Evolutionary conservation across 2,888 invertebrate species (phyloP), one percentile per base, ranked within the genome.

Genomic region (Apantesis nais): DNA sequence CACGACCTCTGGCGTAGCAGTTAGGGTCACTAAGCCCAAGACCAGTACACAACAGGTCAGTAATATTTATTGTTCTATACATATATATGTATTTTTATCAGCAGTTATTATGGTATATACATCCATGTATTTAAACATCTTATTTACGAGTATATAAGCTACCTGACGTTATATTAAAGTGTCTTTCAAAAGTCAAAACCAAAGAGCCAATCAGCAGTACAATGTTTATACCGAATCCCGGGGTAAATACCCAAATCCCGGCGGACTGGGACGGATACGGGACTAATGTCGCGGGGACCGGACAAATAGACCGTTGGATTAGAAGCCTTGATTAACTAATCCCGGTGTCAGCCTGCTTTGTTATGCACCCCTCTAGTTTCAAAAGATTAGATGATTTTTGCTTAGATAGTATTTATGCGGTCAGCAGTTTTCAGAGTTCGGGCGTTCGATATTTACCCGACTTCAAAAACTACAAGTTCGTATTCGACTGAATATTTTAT

Each of bases 241-340:
- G 84, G 85, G 84, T 85, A 81, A 83, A 78, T 79, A 75, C 78
- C 72, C 74, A 75, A 81, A 83, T 81, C 83, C 83, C 83, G 75
- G 66, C 82, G 85, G 84, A 77, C 79, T 78, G 79, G 79, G 84
- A 79, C 84, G 89, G 90, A 89, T 90, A 84, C 86, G 86, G 89
- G 90, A 93, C 91, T 91, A 92, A 93, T 93, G 93, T 93, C 90
- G 93, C 89, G 93, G 93, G 86, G 81, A 84, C 82, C 85, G 88
- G 85, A 91, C 91, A 91, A 92, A 92, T 92, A 91, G 89, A 88
- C 86, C 87, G 82, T 85, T 85, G 90, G 90, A 92, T 92, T 92
- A 91, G 89, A 80, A 88, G 90, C 90, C 90, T 91, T 93, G 91
- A 93, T 93, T 93, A 93, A 91, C 91, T 92, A 90, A 90, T 88